phyloP scores from a whole-genome alignment of 1,140 invertebrate genomes.

The Caenorhabditis brenneri region DNA sequence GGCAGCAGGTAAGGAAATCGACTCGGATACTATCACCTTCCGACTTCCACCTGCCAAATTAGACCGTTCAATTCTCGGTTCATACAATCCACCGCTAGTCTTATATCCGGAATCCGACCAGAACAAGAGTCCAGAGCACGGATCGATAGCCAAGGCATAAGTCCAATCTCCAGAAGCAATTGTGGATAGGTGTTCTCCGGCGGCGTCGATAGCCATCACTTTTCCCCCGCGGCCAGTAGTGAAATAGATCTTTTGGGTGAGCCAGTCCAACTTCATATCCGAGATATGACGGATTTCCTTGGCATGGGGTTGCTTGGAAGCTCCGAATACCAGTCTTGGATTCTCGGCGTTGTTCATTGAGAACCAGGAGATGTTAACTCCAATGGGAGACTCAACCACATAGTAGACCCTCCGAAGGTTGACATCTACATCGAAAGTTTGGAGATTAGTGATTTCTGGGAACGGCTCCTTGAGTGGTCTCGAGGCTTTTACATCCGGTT shows the following conservation, averaged over 20 bases:
- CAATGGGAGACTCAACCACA: conserved; percentile 63
- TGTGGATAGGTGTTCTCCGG: conserved; percentile 87
- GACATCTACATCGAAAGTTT: conserved; percentile 69
- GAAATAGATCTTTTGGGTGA: conserved; percentile 70
- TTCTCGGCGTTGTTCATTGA: conserved; percentile 67
- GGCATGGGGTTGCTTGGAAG: conserved; percentile 49
- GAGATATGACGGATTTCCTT: conserved; percentile 65
- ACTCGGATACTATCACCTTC: conserved; percentile 84
- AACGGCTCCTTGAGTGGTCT: conserved; percentile 64
- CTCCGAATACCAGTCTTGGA: conserved; percentile 58
- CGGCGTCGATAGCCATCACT: conserved; percentile 91
- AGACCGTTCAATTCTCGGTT: conserved; percentile 85
- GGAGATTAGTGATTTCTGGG: conserved; percentile 64
- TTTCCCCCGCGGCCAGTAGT: conserved; percentile 77
- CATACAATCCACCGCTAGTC: conserved; percentile 74
- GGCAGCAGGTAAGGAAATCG: conserved; percentile 91
- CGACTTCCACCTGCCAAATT: conserved; percentile 95
- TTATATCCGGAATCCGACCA: conserved; percentile 68
- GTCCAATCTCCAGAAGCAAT: conserved; percentile 89
- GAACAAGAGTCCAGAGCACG: conserved; percentile 82
- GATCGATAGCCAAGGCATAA: conserved; percentile 91
- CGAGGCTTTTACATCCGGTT: conserved; percentile 65
- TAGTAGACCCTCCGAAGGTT: conserved; percentile 65
- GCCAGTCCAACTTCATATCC: conserved; percentile 69
- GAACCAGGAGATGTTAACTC: conserved; percentile 70